Base-by-base conservation (phyloP, 2,888 invertebrate genomes). In the Heterodera filipjevi region DNA sequence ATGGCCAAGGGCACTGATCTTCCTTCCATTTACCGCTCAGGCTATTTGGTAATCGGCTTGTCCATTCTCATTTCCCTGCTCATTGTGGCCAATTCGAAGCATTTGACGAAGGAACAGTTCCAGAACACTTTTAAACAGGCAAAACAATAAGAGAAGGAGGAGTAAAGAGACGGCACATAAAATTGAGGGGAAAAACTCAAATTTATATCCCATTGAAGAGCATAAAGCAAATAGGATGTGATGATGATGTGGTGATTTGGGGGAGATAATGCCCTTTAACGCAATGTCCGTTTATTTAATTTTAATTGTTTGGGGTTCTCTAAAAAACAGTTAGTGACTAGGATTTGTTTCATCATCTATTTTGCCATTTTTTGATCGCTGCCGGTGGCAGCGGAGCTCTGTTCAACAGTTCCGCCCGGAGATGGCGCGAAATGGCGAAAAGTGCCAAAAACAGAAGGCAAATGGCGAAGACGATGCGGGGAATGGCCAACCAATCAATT, bases 41-140 rank as follows among this genome's bases (percentile, higher is more conserved):
- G 89, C 79, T 89, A 83, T 79, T 77, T 86, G 16, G 89, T 89
- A 32, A 78, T 89, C 76, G 87, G 80, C 33, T 75, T 87, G 49
- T 85, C 89, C 59, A 81, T 83, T 66, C 75, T 86, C 66, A 83
- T 89, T 79, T 83, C 87, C 59, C 78, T 86, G 59, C 79, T 84
- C 53, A 80, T 89, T 44, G 87, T 87, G 66, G 77, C 82, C 80
- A 83, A 84, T 74, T 74, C 82, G 66, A 81, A 79, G 59, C 80
- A 39, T 49, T 19, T 74, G 49, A 35, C 14, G 27, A 68, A 33
- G 33, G 68, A 32, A 35, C 33, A 68, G 68, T 68, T 68, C 32
- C 33, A 68, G 16, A 1, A n/a, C 33, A 59, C n/a, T 8, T 59
- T 27, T 27, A 59, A 59, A 8, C 1, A 53, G 19, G 27, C 5